Conservation (phyloP, 2,888 invertebrate genomes). For the Punctoribates punctum region DNA sequence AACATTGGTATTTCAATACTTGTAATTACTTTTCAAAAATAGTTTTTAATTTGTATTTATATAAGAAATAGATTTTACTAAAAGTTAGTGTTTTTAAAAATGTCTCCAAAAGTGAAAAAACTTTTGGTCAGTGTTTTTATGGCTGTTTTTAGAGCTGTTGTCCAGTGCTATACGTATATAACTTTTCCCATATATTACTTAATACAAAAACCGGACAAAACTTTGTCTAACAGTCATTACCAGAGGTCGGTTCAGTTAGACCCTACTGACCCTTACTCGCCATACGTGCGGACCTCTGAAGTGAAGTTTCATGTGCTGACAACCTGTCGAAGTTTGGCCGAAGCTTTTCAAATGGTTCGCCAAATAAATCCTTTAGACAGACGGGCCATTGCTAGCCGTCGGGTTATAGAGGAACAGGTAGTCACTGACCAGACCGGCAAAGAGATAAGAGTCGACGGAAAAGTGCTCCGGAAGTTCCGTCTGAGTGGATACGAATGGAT, state of each 20-base stretch:
- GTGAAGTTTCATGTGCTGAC: background rate
- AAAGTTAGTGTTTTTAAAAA: background rate
- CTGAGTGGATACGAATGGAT: conserved; percentile 80
- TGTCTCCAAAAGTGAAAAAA: background rate
- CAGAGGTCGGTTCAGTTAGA: background rate
- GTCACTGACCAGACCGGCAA: background rate
- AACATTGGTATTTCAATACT: too few relatives aligned
- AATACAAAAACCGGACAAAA: conserved; percentile 65
- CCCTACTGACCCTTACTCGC: background rate
- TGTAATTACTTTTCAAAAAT: too few relatives aligned
- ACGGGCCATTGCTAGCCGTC: conserved; percentile 11
- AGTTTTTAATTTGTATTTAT: too few relatives aligned
- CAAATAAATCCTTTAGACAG: background rate
- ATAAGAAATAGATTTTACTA: too few relatives aligned
- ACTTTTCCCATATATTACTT: conserved; percentile 84
- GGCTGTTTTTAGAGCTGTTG: background rate
- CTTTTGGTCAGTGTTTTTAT: background rate
- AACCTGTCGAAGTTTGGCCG: background rate
- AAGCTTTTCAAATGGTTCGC: background rate
- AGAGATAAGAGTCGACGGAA: conserved; percentile 38
- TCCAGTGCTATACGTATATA: conserved; percentile 54
- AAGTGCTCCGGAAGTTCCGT: conserved; percentile 33
- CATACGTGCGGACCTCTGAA: background rate
- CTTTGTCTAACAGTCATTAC: background rate
- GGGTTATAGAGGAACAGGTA: conserved; percentile 22